Base-by-base conservation (phyloP, 2,888 invertebrate genomes). In the Glyphotaelius pellucidus region DNA sequence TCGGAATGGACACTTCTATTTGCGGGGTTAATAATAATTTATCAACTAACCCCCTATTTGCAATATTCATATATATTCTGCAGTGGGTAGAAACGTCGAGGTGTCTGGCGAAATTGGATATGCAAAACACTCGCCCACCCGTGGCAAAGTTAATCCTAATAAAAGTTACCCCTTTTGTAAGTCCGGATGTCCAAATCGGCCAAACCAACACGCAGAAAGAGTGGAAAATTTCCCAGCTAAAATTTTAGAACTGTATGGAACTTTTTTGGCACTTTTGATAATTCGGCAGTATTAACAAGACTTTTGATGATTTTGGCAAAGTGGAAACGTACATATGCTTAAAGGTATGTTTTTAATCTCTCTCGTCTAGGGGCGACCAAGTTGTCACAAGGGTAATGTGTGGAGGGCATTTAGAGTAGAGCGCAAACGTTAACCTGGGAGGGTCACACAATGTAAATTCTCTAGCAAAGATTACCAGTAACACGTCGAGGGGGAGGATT, bases 31-130 rank as follows among this genome's bases (percentile, higher is more conserved):
- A 67, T 67, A 67, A 67, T 38, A 83, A 38, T 83, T 83, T 83
- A 83, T 83, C 83, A 83, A 83, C 83, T 83, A 83, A 35, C 83
- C 83, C 83, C 83, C 83, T 19, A 83, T 83, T 35, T 83, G 83
- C 35, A 83, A 31, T 83, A 83, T 35, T 19, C 19, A 67, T 67
- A 67, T 67, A 25, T 25, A 25, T 25, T 67, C 25, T 67, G 25
- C 67, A 25, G 67, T n/a, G 2, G 31, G 31, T 31, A 15, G 32
- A 11, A 4, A 15, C 81, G 81, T 86, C 47, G 14, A 52, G 87
- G 87, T 52, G 87, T 87, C 87, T 52, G 87, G 87, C 47, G 31
- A 87, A 87, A 87, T 87, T 42, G 87, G 47, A 87, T 87, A 87
- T 87, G 87, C 52, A 87, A 87, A 87, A 87, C 30, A 31, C 52